Percentiles rank a stretch among this genome's conserved stretches.
Evolutionary conservation across 2,797 vertebrate genomes (phyloP).

Genomic region (Sebastes minor): DNA sequence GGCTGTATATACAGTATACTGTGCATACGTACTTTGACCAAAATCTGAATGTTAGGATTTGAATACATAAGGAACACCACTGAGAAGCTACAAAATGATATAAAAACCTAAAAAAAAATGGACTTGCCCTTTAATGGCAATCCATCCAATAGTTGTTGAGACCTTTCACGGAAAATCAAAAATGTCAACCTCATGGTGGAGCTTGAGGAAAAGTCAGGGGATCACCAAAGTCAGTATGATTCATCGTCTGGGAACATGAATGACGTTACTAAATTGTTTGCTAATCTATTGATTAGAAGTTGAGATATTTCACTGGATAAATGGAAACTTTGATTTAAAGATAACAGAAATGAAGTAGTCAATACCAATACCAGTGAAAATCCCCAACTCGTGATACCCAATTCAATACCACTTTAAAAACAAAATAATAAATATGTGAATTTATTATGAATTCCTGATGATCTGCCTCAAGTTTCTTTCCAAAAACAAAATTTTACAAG

Average conservation of each 20-base stretch:
- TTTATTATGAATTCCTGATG: too few relatives aligned
- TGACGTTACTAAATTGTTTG: not conserved
- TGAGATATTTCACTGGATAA: not conserved
- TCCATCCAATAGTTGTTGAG: not conserved
- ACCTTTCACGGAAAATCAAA: not conserved
- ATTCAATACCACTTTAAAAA: not conserved
- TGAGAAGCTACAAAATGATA: too few relatives aligned
- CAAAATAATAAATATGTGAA: not conserved
- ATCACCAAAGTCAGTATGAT: not conserved
- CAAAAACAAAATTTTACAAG: not conserved
- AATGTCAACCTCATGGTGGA: not conserved
- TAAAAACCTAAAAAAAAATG: too few relatives aligned
- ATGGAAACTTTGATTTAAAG: fast-evolving
- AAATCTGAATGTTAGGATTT: too few relatives aligned
- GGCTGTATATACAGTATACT: too few relatives aligned
- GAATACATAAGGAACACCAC: too few relatives aligned
- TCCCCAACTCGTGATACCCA: fast-evolving
- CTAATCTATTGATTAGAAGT: not conserved
- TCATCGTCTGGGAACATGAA: not conserved
- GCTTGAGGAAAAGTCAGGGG: not conserved
- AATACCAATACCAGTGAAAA: too few relatives aligned
- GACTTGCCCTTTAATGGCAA: too few relatives aligned
- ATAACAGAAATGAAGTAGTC: not conserved
- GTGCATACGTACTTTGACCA: too few relatives aligned
- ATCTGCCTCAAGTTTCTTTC: too few relatives aligned